phyloP scores from a whole-genome alignment of 2,888 invertebrate genomes.

The Elysia crispata region DNA sequence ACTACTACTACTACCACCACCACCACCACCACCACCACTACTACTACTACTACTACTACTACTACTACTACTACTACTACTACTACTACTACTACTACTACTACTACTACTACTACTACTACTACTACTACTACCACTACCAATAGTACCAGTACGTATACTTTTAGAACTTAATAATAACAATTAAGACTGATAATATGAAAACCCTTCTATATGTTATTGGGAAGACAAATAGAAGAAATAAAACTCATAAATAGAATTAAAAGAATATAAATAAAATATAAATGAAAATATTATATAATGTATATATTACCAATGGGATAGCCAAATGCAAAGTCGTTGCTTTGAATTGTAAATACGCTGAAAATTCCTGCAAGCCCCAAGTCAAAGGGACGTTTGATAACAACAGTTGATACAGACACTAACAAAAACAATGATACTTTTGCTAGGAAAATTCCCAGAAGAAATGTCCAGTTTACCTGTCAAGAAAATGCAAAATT shows the following conservation, averaged over 20 bases:
- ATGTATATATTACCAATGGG: slow-evolving; percentile 93
- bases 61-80: background rate
- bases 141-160: background rate
- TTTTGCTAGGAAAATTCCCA: slow-evolving; percentile 90
- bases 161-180: background rate
- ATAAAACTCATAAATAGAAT: too few relatives aligned
- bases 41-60: background rate
- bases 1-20: background rate
- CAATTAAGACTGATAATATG: too few relatives aligned
- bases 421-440: slow-evolving; percentile 84
- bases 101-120: background rate
- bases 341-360: slow-evolving; percentile 97
- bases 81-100: background rate
- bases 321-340: slow-evolving; percentile 97
- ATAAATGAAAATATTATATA: too few relatives aligned
- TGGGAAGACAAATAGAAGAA: too few relatives aligned
- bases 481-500: slow-evolving; percentile 31
- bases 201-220: too few relatives aligned
- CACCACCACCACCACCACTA: slow-evolving; percentile 14
- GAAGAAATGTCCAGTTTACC: slow-evolving; percentile 91
- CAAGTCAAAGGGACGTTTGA: slow-evolving; percentile 86
- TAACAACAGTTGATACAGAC: slow-evolving; percentile 85
- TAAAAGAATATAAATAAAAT: too few relatives aligned
- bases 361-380: slow-evolving; percentile 93
- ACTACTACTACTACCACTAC: background rate